Conservation (phyloP, 2,797 vertebrate species). For the Parotocinclus haroldoi region DNA sequence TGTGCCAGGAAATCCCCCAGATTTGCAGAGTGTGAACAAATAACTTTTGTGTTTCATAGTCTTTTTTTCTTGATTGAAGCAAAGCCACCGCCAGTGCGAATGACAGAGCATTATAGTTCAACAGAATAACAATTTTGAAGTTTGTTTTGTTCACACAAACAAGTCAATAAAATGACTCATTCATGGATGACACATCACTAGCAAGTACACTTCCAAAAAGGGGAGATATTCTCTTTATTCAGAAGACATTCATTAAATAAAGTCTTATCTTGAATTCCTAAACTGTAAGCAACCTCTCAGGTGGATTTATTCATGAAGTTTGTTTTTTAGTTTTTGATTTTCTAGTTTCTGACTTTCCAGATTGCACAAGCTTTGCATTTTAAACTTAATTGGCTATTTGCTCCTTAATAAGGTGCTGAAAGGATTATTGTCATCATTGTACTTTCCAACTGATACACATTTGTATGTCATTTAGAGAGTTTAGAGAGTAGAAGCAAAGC, state of each 20-base stretch:
- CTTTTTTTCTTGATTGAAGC: no score
- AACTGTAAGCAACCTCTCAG: neutral
- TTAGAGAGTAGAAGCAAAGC: conserved; percentile 20
- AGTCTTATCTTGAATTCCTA: neutral
- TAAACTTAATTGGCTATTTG: conserved; percentile 19
- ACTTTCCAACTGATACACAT: conserved; percentile 18
- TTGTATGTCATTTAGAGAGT: conserved; percentile 15
- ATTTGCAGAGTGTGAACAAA: no score
- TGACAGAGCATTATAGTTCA: no score
- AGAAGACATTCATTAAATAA: neutral
- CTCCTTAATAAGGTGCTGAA: conserved; percentile 14
- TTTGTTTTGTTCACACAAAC: no score
- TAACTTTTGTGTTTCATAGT: no score
- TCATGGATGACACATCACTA: no score
- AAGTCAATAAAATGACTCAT: no score
- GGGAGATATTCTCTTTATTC: neutral
- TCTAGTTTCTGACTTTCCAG: neutral
- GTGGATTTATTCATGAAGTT: neutral
- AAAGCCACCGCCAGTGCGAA: no score
- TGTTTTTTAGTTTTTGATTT: neutral
- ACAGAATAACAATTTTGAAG: no score
- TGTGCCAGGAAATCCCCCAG: no score
- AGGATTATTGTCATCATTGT: conserved; percentile 15
- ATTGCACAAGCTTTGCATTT: neutral
- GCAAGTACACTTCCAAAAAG: neutral